Base-by-base conservation (phyloP, 2,888 invertebrate species). In the Plagodis pulveraria region DNA sequence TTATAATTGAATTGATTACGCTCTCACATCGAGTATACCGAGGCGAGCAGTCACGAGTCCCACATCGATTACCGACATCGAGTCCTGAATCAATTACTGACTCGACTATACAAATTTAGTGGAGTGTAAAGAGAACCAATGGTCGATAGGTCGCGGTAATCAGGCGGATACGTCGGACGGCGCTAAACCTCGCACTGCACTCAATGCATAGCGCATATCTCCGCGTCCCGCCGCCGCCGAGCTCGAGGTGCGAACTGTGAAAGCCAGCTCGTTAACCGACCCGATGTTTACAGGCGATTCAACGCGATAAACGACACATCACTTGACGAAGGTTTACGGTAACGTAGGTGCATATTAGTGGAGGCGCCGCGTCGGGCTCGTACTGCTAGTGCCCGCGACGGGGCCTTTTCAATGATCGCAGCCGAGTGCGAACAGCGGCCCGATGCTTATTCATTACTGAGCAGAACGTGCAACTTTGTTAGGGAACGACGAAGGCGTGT, bases 221-320 rank as follows among this genome's bases (percentile, higher is more conserved):
- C 32, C 9, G 8, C 22, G 34, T 32, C 9, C 10, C 22, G n/a
- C n/a, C 38, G 38, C 6, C 38, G 10, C 10, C 5, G 40, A 40
- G 10, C 40, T 10, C 40, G 40, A 54, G 47, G 47, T 49, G 54
- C 54, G 48, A 54, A 52, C 59, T 44, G 59, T 36, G 57, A 55
- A 43, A 12, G 46, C 35, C 41, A 10, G 48, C 64, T 65, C 58
- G 62, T 65, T 65, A 65, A 49, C 56, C 35, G 45, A 45, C 51
- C n/a, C 54, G 42, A 49, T 57, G 60, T 65, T 62, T 65, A 62
- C 50, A 48, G 47, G 35, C 56, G 47, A 56, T 56, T 60, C 55
- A 53, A 34, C 56, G 53, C 35, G 55, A 56, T 41, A 53, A 50
- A 33, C 47, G 53, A 58, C 62, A 56, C 52, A 61, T 64, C 46